phyloP scores from a whole-genome alignment of 2,113 vertebrate genomes.

The Bucco capensis region DNA sequence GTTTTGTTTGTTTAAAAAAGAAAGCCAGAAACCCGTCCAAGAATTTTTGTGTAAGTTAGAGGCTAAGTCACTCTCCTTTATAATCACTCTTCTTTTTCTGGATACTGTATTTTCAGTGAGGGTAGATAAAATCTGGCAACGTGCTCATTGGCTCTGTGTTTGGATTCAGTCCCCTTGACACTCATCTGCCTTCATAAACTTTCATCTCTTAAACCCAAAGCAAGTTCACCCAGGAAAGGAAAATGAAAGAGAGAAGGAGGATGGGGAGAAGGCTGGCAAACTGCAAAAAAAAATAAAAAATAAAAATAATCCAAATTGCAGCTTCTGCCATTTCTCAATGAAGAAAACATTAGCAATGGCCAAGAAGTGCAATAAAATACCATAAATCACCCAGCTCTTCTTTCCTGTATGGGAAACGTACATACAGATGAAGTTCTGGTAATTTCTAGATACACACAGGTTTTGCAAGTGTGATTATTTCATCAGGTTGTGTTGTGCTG shows the following conservation, averaged over 20 bases:
- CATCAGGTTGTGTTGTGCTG: slow-evolving; percentile 9
- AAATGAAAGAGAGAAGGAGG: slow-evolving; percentile 12
- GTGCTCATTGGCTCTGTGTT: slow-evolving; percentile 47
- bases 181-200: slow-evolving; percentile 67
- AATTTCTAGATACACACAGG: slow-evolving; percentile 7
- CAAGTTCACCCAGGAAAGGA: slow-evolving; percentile 69
- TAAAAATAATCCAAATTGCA: slow-evolving; percentile 62
- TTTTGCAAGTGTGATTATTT: slow-evolving; percentile 53
- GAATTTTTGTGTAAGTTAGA: slow-evolving; percentile 70
- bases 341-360: slow-evolving; percentile 73
- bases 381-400: slow-evolving; percentile 66
- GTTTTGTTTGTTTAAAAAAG: slow-evolving; percentile 74
- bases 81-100: slow-evolving; percentile 64
- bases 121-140: slow-evolving; percentile 68
- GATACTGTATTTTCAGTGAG: slow-evolving; percentile 64
- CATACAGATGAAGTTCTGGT: slow-evolving; percentile 40
- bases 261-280: slow-evolving; percentile 8
- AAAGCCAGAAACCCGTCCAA: slow-evolving; percentile 57
- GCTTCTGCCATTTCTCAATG: slow-evolving; percentile 72
- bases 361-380: slow-evolving; percentile 64
- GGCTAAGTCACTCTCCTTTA: slow-evolving; percentile 66
- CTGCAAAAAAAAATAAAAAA: slow-evolving; percentile 68
- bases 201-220: slow-evolving; percentile 67
- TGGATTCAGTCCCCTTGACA: slow-evolving; percentile 56
- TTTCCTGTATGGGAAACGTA: slow-evolving; percentile 44